Evolutionary conservation across 2,113 vertebrate species (phyloP), one percentile per base, ranked within the genome.

Genomic region (Chloebia gouldiae): DNA sequence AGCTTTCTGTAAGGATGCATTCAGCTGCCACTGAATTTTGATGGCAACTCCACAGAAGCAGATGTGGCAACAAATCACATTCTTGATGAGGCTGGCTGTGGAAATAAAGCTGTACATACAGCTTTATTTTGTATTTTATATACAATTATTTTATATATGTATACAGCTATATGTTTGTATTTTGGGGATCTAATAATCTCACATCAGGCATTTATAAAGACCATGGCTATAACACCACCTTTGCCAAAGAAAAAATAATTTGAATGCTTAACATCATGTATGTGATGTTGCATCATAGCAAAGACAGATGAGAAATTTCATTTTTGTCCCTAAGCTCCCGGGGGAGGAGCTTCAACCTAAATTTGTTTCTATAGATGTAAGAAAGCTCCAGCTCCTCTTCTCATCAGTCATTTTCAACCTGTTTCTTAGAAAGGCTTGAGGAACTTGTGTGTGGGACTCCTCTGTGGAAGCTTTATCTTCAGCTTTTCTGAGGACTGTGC

Each of bases 1-100:
- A 86, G 80, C 85, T 88, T 86, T 91, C 91, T 90, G 77, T 88
- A 87, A 92, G 59, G 69, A 77, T 84, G 57, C 30, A 88, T 93
- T 92, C 87, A 88, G 87, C 90, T 97, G 94, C 70, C 83, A 86
- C 64, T 83, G 85, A 96, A 92, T 97, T 95, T 83, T 91, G 65
- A 94, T 30, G 9, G 66, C 75, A 81, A 69, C 35, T 47, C 56
- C 53, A 39, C 47, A 68, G 83, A 81, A 86, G 24, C 71, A 82
- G 77, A 61, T 70, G 49, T 76, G 69, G 77, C 53, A 92, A 69
- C 56, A 88, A 96, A 90, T 7, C 7, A 15, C 31, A 65, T 79
- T 77, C 40, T 64, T 88, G 69, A 88, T 88, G 79, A 82, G 66
- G 56, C 42, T 82, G 72, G 13, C 42, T 95, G 82, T 88, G 37